Evolutionary conservation across 2,797 vertebrate genomes (phyloP).

Genomic region (Liparis tanakae): DNA sequence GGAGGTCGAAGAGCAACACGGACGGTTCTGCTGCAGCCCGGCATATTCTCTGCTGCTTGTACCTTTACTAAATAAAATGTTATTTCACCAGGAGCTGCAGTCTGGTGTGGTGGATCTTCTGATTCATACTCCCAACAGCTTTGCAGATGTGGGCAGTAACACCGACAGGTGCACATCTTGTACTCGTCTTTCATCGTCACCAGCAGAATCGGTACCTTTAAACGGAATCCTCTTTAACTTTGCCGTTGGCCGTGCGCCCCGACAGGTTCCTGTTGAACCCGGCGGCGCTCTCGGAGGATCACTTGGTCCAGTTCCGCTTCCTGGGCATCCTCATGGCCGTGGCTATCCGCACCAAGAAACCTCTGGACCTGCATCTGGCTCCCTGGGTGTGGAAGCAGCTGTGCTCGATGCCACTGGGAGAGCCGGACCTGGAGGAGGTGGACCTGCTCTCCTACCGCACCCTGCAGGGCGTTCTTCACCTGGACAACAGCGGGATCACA

Average conservation of each 20-base stretch:
- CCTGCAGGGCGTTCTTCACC: constrained; percentile 85
- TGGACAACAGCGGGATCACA: constrained; percentile 85
- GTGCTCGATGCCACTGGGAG: constrained; percentile 83
- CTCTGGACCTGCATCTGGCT: constrained; percentile 85
- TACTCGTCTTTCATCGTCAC: constrained; percentile 6
- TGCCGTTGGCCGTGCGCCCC: neutral
- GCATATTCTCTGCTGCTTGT: constrained; percentile 11
- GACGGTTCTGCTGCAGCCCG: neutral
- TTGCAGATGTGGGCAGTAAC: constrained; percentile 87
- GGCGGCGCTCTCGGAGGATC: constrained; percentile 77
- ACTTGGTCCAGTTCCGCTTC: constrained; percentile 85
- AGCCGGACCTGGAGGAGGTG: constrained; percentile 84
- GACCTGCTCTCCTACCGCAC: constrained; percentile 86
- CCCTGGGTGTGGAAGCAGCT: constrained; percentile 89
- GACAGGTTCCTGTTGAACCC: constrained; percentile 85
- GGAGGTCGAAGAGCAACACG: neutral
- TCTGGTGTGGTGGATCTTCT: constrained; percentile 85
- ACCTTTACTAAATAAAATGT: constrained; percentile 7
- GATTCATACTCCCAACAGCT: constrained; percentile 86
- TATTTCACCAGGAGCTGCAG: constrained; percentile 82
- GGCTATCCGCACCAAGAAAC: constrained; percentile 87
- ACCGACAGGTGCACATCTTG: constrained; percentile 81
- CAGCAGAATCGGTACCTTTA: neutral
- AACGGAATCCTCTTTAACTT: no score
- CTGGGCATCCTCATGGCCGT: constrained; percentile 87